Base-by-base conservation (phyloP, 2,888 invertebrate species). In the Beris morrisii region DNA sequence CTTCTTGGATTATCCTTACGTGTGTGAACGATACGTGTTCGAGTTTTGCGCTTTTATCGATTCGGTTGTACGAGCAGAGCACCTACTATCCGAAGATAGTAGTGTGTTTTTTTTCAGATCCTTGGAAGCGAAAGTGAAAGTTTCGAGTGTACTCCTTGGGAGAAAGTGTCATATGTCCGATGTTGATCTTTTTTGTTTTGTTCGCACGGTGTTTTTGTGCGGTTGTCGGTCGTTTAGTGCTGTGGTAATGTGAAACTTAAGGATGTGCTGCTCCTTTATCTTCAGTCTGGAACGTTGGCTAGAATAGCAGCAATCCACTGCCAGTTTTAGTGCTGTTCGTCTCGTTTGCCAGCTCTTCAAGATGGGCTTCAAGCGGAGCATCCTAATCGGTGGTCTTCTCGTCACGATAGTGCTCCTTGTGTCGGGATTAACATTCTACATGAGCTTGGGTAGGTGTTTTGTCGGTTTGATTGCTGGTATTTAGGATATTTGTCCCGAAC, bases 361-460 rank as follows among this genome's bases (percentile, higher is more conserved):
- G 15, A 71, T 71, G 71, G 67, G 69, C 61, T 69, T 70, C 57
- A 68, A 66, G 61, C 64, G 79, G 22, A 80, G 78, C 70, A 79
- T 81, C 61, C 73, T 76, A 22, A 79, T 78, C 71, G 81, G 80
- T 70, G 72, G 75, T 65, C 71, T 75, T 68, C 74, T 80, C 70
- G 70, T 79, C 69, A 69, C 73, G 67, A 71, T 77, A 67, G 73
- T 80, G 66, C 68, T 79, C 66, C 64, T 77, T 44, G 71, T 79
- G 64, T 77, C 80, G 56, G 76, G 72, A 43, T 64, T 79, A 55
- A 78, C 79, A 68, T 81, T 77, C 69, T 79, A 78, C 70, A 72
- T 79, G 56, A 81, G 81, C 72, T 71, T 79, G 72, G 81, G 80
- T 81, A 72, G 67, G 69, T 56, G 45, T 64, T n/a, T 13, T 55